phyloP scores from a whole-genome alignment of 53 echinoderm and acorn worm species.

The Pentamera pediparva region DNA sequence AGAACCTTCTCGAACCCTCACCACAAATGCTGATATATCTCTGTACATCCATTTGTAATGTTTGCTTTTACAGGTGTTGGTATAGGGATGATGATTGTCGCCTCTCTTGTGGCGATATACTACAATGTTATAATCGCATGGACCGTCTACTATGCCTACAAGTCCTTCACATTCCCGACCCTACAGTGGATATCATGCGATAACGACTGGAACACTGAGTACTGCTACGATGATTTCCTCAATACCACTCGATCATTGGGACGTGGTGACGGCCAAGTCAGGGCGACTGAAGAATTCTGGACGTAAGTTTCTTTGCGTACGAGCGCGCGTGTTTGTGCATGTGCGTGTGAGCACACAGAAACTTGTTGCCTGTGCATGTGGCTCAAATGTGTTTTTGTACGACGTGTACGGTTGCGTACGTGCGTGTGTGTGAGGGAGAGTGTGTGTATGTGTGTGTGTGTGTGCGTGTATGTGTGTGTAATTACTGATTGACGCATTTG shows the following conservation, averaged over 20 bases:
- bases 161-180: slow-evolving; percentile 47
- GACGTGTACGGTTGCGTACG: too few species aligned
- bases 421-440: too few species aligned
- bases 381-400: too few species aligned
- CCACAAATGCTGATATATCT: too few species aligned
- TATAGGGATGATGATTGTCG: slow-evolving; percentile 80
- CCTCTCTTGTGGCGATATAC: slow-evolving; percentile 68
- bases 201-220: slow-evolving; percentile 77
- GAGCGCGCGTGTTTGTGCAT: too few species aligned
- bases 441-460: background rate
- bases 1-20: too few species aligned
- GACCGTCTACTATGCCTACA: slow-evolving; percentile 65
- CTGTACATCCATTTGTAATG: too few species aligned
- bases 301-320: slow-evolving; percentile 34
- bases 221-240: slow-evolving; percentile 52
- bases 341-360: background rate
- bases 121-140: slow-evolving; percentile 96
- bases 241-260: slow-evolving; percentile 24
- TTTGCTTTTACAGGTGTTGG: slow-evolving; percentile 62
- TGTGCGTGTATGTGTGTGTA: background rate
- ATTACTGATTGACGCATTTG: background rate
- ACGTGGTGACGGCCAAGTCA: background rate
- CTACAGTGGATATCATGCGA: slow-evolving; percentile 74
- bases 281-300: slow-evolving; percentile 31
- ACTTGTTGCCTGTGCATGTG: too few species aligned